Base-by-base conservation (phyloP, 2,888 invertebrate genomes). In the Mythimna pallens region DNA sequence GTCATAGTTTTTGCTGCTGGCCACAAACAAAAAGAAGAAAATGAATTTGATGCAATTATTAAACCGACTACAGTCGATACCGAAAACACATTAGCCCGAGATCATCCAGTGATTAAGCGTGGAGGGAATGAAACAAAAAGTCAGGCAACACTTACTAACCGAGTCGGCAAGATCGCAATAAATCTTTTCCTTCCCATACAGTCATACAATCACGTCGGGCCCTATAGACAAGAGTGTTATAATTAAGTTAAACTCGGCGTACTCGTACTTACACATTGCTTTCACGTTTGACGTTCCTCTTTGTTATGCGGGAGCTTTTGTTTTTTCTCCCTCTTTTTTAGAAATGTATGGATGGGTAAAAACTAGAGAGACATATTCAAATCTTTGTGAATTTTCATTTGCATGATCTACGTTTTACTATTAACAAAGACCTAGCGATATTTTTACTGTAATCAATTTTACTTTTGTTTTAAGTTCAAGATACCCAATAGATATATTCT, bases 21-120 rank as follows among this genome's bases (percentile, higher is more conserved):
- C 8, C 14, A 59, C 36, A 40, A 83, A 84, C 65, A 70, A 76
- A 65, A 82, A 73, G 10, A 86, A 83, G 65, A 83, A 84, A 86
- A 85, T 73, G 78, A 87, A 80, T 80, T 81, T 74, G 72, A 79
- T 77, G 85, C 85, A 85, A 87, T 90, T 88, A 91, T 87, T 86
- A 87, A 87, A 77, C 78, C 66, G 80, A 87, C 81, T 86, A 86
- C 87, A 90, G 87, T 88, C 88, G 86, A 90, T 91, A 92, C 92
- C 90, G 89, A 94, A 93, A 93, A 89, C 92, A 90, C 92, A 94
- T 94, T 94, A 94, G 89, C 87, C 80, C 88, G 87, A 93, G 93
- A 95, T 94, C 93, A 92, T 92, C 89, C 89, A 91, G 93, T 94
- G 94, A 95, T 95, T 95, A 95, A 95, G 93, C 92, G 91, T 89